Evolutionary conservation across 2,888 invertebrate genomes (phyloP).

Genomic region (Antheraea assamensis): DNA sequence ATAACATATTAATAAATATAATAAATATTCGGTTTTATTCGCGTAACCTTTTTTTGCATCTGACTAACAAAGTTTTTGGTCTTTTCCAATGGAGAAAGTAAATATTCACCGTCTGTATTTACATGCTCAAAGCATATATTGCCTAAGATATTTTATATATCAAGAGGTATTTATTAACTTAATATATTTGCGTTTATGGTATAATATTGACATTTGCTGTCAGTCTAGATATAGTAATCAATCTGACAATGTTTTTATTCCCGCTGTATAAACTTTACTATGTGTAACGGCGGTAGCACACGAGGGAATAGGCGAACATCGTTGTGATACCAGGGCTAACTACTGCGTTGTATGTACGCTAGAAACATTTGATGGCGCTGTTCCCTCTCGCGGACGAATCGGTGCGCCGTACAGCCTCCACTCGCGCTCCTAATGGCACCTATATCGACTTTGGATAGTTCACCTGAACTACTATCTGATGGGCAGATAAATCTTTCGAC

Average conservation of each 20-base stretch:
- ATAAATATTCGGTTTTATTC: too few species aligned
- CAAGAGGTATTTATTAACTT: neutral
- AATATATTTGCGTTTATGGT: neutral
- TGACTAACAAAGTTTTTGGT: too few species aligned
- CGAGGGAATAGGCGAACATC: slow-evolving; percentile 43
- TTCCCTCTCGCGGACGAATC: slow-evolving; percentile 18
- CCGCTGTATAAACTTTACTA: neutral
- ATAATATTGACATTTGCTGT: neutral
- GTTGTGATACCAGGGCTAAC: slow-evolving; percentile 37
- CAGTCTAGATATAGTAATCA: too few species aligned
- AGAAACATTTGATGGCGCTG: slow-evolving; percentile 19
- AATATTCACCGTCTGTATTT: too few species aligned
- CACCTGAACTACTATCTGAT: slow-evolving; percentile 10
- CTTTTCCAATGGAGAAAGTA: too few species aligned
- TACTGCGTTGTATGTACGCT: slow-evolving; percentile 4
- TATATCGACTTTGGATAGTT: slow-evolving; percentile 24
- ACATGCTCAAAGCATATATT: too few species aligned
- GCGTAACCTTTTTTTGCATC: too few species aligned
- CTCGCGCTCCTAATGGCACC: slow-evolving; percentile 30
- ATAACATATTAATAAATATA: too few species aligned
- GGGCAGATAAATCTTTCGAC: slow-evolving; percentile 11
- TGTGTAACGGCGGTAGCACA: neutral
- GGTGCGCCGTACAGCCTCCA: slow-evolving; percentile 21
- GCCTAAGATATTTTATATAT: neutral
- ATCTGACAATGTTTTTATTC: neutral